These are phyloP conservation scores for Lycaon pictus DNA, from an alignment of 2,113 vertebrate species.

Conservation along the genomic window DNA sequence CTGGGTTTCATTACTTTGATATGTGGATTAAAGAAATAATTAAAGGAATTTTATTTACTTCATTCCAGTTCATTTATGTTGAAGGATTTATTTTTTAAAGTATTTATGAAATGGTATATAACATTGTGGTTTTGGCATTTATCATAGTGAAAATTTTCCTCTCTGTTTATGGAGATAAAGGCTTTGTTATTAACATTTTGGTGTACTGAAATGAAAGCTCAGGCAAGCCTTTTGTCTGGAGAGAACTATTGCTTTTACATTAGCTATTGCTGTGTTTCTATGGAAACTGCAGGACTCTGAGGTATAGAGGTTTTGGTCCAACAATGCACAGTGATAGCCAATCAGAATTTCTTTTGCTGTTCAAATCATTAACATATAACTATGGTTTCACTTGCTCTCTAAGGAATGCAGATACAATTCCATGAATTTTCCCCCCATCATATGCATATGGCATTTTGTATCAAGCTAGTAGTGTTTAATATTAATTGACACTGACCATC, in stretches of 20 bases:
- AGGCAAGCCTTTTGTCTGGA: constrained; percentile 71
- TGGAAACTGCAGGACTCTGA: constrained; percentile 82
- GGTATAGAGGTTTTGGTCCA: constrained; percentile 68
- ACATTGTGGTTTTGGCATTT: not conserved
- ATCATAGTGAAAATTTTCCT: not conserved
- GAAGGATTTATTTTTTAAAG: not conserved
- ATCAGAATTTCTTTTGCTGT: constrained; percentile 18
- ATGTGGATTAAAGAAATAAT: constrained; percentile 38
- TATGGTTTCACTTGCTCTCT: constrained; percentile 51
- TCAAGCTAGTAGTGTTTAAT: not conserved
- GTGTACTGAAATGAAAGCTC: not conserved
- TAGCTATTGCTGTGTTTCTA: constrained; percentile 82
- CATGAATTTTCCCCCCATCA: not conserved
- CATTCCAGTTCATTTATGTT: not conserved
- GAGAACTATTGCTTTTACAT: constrained; percentile 39
- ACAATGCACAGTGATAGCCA: constrained; percentile 50
- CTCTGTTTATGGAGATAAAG: constrained; percentile 22
- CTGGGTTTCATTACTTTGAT: not conserved
- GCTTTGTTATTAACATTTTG: not conserved
- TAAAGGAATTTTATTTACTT: not conserved
- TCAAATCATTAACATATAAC: constrained; percentile 20
- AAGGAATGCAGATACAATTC: constrained; percentile 14
- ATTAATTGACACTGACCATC: not conserved
- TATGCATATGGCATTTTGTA: not conserved
- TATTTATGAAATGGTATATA: not conserved